Base-by-base conservation (phyloP, 2,113 vertebrate species). In the Kryptolebias marmoratus region DNA sequence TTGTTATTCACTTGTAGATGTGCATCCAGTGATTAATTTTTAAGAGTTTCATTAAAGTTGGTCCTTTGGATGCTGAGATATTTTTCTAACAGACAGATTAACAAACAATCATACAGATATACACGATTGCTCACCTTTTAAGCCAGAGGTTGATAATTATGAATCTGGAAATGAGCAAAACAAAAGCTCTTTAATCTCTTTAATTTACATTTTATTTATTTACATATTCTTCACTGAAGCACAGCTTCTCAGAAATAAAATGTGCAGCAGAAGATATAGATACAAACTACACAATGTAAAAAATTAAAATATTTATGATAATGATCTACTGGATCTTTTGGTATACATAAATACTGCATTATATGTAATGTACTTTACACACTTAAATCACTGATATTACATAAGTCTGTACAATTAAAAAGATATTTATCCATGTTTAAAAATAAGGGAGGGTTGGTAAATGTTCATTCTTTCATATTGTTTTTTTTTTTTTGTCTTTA, bases 171-270 rank as follows among this genome's bases (percentile, higher is more conserved):
- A 57, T 13, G 9, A 54, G 9, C n/a, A 42, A 13, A 18, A 18
- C 1, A 47, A 2, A 30, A 3, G 11, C 3, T 5, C 10, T 39
- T 66, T 31, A 78, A 58, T 59, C 12, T 71, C 55, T 62, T 16
- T 11, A 59, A 16, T 59, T n/a, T 39, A 42, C 66, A 63, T 48
- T 50, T 57, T 44, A 44, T 80, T 7, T 36, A 7, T 36, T 3
- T 36, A 36, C 68, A 65, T 31, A 39, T 75, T 77, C 53, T 49
- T 79, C 71, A 78, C 45, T 71, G 68, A 82, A 66, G 76, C 77
- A 50, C 61, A 66, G 62, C 68, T 80, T 54, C 73, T 82, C 73
- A 77, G 64, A 80, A 31, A 22, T 68, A 48, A 82, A 79, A 66
- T 15, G 32, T 15, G 62, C 32, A 66, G 54, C 63, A 32, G 54